These are phyloP conservation scores for Entosphenus tridentatus DNA, from an alignment of 2,113 vertebrate species.

Conservation along the genomic window DNA sequence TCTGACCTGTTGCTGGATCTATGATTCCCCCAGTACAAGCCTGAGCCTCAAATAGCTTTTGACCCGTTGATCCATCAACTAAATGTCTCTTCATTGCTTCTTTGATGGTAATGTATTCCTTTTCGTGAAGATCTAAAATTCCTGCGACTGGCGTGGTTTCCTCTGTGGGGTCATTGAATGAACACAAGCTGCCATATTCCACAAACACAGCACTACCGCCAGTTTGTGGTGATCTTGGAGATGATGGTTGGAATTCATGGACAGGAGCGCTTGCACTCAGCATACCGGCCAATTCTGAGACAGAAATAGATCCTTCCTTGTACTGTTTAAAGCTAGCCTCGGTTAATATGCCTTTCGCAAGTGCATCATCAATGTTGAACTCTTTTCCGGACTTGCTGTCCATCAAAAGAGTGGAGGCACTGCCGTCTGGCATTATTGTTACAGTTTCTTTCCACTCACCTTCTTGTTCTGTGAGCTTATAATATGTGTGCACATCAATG, in stretches of 20 bases:
- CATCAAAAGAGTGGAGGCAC: constrained; percentile 60
- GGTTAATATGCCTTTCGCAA: constrained; percentile 44
- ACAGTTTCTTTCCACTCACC: constrained; percentile 96
- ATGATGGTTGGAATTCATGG: background rate
- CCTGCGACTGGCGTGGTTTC: constrained; percentile 48
- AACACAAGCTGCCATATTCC: background rate
- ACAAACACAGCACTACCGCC: background rate
- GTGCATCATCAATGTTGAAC: constrained; percentile 71
- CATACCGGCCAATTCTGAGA: constrained; percentile 73
- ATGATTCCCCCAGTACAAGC: constrained; percentile 74
- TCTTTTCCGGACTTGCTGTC: constrained; percentile 79
- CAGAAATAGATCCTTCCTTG: constrained; percentile 66
- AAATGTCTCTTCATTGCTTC: constrained; percentile 46
- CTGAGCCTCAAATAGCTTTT: constrained; percentile 75
- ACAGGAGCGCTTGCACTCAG: constrained; percentile 37
- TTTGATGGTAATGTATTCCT: constrained; percentile 55
- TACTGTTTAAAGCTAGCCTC: constrained; percentile 51
- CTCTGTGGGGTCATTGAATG: background rate
- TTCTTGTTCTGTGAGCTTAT: constrained; percentile 76
- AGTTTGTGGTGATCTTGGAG: constrained; percentile 32
- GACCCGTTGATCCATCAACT: constrained; percentile 45
- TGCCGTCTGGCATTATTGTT: constrained; percentile 49
- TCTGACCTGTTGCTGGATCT: constrained; percentile 52
- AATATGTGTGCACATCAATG: constrained; percentile 86
- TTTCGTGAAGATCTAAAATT: constrained; percentile 39